Evolutionary conservation across 2,797 vertebrate species (phyloP), one percentile per base, ranked within the genome.

Genomic region (Adrianichthys oophorus): DNA sequence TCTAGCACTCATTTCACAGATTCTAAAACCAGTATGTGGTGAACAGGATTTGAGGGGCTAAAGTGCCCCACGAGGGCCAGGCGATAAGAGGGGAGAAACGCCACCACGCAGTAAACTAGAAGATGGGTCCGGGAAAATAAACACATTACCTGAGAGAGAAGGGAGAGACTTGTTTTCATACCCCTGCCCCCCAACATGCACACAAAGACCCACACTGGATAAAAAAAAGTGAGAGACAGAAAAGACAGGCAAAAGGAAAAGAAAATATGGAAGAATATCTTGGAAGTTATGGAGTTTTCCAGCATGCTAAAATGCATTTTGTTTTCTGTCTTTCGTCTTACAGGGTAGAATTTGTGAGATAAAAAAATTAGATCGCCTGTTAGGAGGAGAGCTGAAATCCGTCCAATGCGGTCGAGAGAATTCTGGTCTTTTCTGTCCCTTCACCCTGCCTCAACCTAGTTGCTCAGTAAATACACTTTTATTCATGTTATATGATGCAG

Each of bases 31-130:
- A 88, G 91, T 92, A 91, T 91, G 91, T 91, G 91, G 91, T 89
- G 90, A 93, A 93, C 91, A 92, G 91, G 92, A 92, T 93, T 92
- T 92, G 87, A 91, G 89, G 84, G 84, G 89, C 91, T 92, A 91
- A 92, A 92, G 88, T 91, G 91, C 89, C 91, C 91, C 88, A 51
- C 66, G 91, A 92, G 92, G 89, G 83, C 83, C 75, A 87, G 92
- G 91, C 81, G 91, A 92, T 93, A 93, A 93, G 91, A 93, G 87
- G 88, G 81, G 85, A 81, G 83, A 87, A 89, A 88, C 84, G 74
- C 79, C 83, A 84, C 70, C 78, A 76, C 68, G 70, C 85, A 83
- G 84, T 88, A 90, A 92, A 91, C 85, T 87, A 90, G 89, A 90
- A 89, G 88, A 92, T 90, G 86, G 87, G 78, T 79, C 78, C 68